Evolutionary conservation across 1,140 invertebrate genomes (phyloP).

Genomic region (Conopomorpha cramerella): DNA sequence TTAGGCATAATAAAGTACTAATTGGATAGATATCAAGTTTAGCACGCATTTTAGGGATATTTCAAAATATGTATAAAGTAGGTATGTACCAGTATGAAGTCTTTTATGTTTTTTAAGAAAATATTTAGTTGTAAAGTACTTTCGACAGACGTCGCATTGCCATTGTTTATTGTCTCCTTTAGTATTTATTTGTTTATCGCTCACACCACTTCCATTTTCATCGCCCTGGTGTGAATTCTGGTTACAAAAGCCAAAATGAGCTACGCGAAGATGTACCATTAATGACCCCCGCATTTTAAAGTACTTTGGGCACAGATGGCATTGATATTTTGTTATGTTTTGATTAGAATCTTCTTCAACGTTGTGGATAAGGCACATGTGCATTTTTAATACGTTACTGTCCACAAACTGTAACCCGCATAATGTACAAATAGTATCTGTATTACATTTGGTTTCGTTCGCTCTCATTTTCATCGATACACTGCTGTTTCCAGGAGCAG

Average conservation of each 20-base stretch:
- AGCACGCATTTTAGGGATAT: too few relatives aligned
- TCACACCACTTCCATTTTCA: conserved; percentile 1
- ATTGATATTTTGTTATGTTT: conserved; percentile 65
- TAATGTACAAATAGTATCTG: conserved; percentile 66
- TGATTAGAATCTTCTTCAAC: conserved; percentile 59
- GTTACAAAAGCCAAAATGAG: conserved; percentile 65
- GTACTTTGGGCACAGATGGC: conserved; percentile 76
- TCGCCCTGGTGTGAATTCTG: conserved; percentile 9
- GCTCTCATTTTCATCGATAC: conserved; percentile 13
- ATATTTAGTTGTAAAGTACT: conserved; percentile 88
- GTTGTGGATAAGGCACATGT: conserved; percentile 75
- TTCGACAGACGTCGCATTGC: conserved; percentile 83
- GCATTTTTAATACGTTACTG: conserved; percentile 70
- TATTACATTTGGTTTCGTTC: conserved; percentile 18
- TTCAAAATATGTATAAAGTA: too few relatives aligned
- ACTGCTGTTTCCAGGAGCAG: conserved; percentile 24
- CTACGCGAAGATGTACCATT: conserved; percentile 80
- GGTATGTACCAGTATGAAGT: too few relatives aligned
- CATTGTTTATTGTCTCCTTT: conserved; percentile 62
- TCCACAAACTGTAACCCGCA: conserved; percentile 75
- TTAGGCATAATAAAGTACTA: too few relatives aligned
- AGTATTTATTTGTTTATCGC: conserved; percentile 8
- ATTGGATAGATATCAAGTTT: too few relatives aligned
- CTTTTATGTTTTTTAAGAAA: conserved; percentile 89
- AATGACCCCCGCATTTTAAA: conserved; percentile 82